Base-by-base conservation (phyloP, 1,140 invertebrate species). In the Chionoecetes opilio region DNA sequence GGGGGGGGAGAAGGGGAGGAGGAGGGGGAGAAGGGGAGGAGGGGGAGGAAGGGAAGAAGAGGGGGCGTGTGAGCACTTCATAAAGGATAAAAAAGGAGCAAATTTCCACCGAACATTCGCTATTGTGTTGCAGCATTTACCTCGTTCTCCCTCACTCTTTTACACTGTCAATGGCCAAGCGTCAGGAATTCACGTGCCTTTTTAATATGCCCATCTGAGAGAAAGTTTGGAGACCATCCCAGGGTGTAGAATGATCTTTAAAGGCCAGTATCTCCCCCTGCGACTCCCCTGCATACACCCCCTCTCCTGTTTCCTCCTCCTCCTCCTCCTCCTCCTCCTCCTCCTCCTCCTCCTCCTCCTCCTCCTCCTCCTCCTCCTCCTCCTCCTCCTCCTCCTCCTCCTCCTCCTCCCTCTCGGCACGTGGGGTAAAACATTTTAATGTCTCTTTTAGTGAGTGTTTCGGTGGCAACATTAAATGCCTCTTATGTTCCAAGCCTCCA, bases 361-460 rank as follows among this genome's bases (percentile, higher is more conserved):
- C 38, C 87, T 53, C 75, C 8, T 3, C 46, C 35, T 53, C 88
- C 35, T 8, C 31, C 35, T 91, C 82, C 82, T 84, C 82, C 82
- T 41, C 38, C 35, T 46, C 87, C 63, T 75, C 41, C 75, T 41
- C 35, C 35, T 75, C 17, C 53, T 38, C 75, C 63, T 46, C 87
- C 63, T 75, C 37, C 53, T 41, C 35, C 35, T 34, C 31, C 89
- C 93, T 93, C 93, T 85, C 35, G 82, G 93, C 26, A 32, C 41
- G 31, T 17, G 35, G 82, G 37, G 85, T 89, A 88, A 94, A 89
- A 89, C 34, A 35, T 89, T 89, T 94, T 89, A 94, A 89, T 88
- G 86, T 89, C 53, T 89, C 87, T 94, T 94, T 89, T 89, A 94
- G 32, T 82, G 86, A 37, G 86, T 89, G 93, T 89, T 94, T 53